Evolutionary conservation across 2,888 invertebrate genomes (phyloP), one percentile per base, ranked within the genome.

Genomic region (Noctua fimbriata): DNA sequence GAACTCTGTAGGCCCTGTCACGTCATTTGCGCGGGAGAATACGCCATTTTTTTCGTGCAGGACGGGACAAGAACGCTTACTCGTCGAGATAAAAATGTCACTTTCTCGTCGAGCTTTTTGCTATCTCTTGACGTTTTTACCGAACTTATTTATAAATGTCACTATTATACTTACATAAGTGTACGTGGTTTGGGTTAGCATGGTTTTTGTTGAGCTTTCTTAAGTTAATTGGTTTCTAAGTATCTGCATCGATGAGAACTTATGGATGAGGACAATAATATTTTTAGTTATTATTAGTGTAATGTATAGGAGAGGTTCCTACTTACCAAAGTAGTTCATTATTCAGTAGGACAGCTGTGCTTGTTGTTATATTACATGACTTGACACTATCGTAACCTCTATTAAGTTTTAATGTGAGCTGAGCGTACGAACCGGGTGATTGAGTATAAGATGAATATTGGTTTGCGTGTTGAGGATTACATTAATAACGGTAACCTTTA

Each of bases 401-500:
- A 86, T 81, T 78, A 79, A 67, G 69, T 87, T 85, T 86, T 78
- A 78, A 87, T 85, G 65, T 77, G 79, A 84, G 81, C 83, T 74
- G 60, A 75, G 75, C 71, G 79, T 76, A 69, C 81, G 73, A 82
- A 75, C 66, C 69, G 63, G 76, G 81, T 88, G 82, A 85, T 87
- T 78, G 83, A 83, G 79, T 81, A 41, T 82, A 80, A 89, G 89
- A 90, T 89, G 90, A 89, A 88, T 88, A 90, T 90, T 89, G 91
- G 91, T 91, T 92, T 82, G 90, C 90, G 91, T 92, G 92, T 91
- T 90, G 83, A 90, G 84, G 67, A 90, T 87, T 91, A 92, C 91
- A 93, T 92, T 92, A 91, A 92, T 93, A 91, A 89, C 86, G 83
- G 82, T 90, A 91, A 92, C 91, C 91, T 89, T 82, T 75, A 82